Percentiles rank a stretch among this genome's conserved stretches.
Evolutionary conservation across 2,888 invertebrate genomes (phyloP).

Genomic region (Drosophila sordidapex): DNA sequence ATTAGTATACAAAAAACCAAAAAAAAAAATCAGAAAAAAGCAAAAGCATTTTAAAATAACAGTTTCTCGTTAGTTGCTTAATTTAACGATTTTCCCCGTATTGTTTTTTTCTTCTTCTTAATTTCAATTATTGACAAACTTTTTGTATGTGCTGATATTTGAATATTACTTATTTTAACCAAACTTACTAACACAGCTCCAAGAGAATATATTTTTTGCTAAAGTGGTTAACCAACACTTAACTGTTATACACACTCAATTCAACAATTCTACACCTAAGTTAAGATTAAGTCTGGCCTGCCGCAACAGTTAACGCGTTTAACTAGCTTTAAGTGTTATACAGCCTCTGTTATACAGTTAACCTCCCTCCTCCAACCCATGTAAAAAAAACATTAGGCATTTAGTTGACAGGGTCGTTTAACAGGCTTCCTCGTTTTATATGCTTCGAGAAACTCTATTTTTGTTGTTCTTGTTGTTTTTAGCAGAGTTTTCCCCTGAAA

Average conservation of each 20-base stretch:
- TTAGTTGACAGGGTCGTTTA: constrained; percentile 40
- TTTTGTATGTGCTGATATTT: constrained; percentile 55
- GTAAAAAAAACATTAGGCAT: background rate
- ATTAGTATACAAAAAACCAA: constrained; percentile 17
- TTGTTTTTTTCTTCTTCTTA: constrained; percentile 29
- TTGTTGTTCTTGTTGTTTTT: constrained; percentile 79
- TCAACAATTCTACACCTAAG: constrained; percentile 48
- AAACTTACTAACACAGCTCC: constrained; percentile 67
- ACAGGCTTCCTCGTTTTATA: constrained; percentile 72
- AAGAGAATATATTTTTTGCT: constrained; percentile 38
- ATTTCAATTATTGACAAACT: constrained; percentile 50
- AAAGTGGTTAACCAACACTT: constrained; percentile 36
- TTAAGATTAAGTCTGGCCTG: constrained; percentile 40
- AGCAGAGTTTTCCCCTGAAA: constrained; percentile 51
- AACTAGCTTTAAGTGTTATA: constrained; percentile 44
- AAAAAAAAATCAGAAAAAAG: constrained; percentile 6
- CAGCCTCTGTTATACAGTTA: constrained; percentile 29
- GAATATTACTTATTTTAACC: constrained; percentile 61
- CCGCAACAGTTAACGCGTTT: constrained; percentile 13
- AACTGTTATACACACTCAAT: constrained; percentile 44
- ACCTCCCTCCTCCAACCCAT: background rate
- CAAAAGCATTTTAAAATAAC: constrained; percentile 48
- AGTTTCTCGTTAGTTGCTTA: constrained; percentile 56
- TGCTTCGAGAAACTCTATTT: constrained; percentile 84
- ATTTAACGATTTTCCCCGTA: constrained; percentile 32